Evolutionary conservation across 64 coral and sea anemone species (phyloP).

Genomic region (Anthopleura sola): DNA sequence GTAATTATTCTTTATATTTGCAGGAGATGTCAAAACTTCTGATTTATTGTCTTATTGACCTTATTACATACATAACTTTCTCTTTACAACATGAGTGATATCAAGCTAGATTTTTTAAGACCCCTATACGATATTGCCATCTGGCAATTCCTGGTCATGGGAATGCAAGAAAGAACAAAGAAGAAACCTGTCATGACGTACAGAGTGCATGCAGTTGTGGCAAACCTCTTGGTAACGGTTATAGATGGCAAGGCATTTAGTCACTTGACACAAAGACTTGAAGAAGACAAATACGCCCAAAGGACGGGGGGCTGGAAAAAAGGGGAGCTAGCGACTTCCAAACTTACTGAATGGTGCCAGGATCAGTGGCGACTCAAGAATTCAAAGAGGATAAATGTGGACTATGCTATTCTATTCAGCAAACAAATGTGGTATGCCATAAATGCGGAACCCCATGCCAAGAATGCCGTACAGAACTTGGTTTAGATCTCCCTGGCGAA

Average conservation of each 20-base stretch:
- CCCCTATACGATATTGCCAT: slow-evolving; percentile 44
- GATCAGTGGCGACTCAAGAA: slow-evolving; percentile 30
- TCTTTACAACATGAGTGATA: background rate
- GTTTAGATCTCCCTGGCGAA: background rate
- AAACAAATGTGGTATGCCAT: slow-evolving; percentile 7
- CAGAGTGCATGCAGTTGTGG: slow-evolving; percentile 22
- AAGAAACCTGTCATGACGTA: background rate
- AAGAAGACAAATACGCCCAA: background rate
- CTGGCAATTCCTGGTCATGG: slow-evolving; percentile 20
- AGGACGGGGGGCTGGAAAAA: slow-evolving; percentile 8
- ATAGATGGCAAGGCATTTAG: slow-evolving; percentile 9
- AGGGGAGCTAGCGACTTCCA: background rate
- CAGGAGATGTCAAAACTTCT: too few relatives aligned
- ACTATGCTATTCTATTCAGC: background rate
- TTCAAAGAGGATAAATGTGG: background rate
- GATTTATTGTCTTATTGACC: too few relatives aligned
- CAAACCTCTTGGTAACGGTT: slow-evolving; percentile 18
- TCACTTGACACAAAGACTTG: slow-evolving; percentile 5
- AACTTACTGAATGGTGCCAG: slow-evolving; percentile 34
- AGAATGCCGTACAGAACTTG: slow-evolving; percentile 15
- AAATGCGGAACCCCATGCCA: slow-evolving; percentile 20
- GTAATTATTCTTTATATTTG: too few relatives aligned
- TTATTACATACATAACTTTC: too few relatives aligned
- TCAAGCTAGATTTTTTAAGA: slow-evolving; percentile 13
- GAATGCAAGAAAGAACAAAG: background rate